Evolutionary conservation across 2,797 vertebrate species (phyloP).

Genomic region (Margarornis squamiger): DNA sequence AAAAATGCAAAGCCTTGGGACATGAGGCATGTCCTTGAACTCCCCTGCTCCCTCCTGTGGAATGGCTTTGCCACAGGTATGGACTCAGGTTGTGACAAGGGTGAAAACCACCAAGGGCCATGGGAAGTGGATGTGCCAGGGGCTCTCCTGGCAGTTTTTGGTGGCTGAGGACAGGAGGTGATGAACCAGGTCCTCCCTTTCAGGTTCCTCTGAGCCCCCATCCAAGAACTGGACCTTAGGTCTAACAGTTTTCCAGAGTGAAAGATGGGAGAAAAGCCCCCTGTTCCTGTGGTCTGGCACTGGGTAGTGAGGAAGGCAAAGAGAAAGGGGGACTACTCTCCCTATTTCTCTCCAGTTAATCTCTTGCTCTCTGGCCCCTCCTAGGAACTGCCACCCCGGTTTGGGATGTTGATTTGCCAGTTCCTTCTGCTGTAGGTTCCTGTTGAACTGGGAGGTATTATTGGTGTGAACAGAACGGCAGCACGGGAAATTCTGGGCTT

Average conservation of each 20-base stretch:
- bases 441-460: neutral
- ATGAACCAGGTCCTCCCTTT: neutral
- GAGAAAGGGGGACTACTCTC: neutral
- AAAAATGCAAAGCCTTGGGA: constrained; percentile 24
- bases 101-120: neutral
- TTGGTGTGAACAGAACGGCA: neutral
- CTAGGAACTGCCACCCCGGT: neutral
- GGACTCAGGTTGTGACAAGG: neutral
- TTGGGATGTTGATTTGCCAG: neutral
- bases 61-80: neutral
- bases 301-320: neutral
- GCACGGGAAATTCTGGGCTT: neutral
- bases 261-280: neutral
- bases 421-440: neutral
- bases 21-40: neutral
- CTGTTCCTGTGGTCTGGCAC: neutral
- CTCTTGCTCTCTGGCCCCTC: neutral
- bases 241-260: neutral
- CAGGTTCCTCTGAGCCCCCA: neutral
- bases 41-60: neutral
- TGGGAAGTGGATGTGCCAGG: neutral
- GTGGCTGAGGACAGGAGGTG: neutral
- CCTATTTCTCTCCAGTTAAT: neutral
- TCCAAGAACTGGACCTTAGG: neutral
- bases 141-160: neutral